A percentile compares a stretch with the other conserved stretches of the same genome.
phyloP scores from a whole-genome alignment of 1,140 invertebrate genomes.

The Lethrus apterus region DNA sequence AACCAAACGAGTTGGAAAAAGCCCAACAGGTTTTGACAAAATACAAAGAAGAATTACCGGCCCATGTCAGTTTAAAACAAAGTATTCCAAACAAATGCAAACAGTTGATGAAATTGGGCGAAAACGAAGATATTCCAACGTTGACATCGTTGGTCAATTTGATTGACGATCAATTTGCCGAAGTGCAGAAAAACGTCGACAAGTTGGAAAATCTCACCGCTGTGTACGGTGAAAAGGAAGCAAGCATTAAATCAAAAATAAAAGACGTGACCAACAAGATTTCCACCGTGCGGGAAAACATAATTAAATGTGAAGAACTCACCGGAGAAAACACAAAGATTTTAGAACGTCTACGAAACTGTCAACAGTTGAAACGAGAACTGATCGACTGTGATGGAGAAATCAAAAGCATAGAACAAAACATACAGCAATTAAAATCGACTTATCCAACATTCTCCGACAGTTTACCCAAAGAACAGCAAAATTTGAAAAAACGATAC shows the following conservation, averaged over 20 bases:
- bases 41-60: constrained; percentile 79
- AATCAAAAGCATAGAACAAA: constrained; percentile 59
- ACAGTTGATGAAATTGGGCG: constrained; percentile 73
- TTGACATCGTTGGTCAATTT: constrained; percentile 61
- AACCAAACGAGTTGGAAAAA: constrained; percentile 70
- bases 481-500: constrained; percentile 67
- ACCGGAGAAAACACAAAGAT: constrained; percentile 81
- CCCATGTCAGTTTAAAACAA: constrained; percentile 65
- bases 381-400: constrained; percentile 56
- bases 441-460: constrained; percentile 74
- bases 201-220: constrained; percentile 66
- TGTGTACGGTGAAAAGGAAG: constrained; percentile 66
- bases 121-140: constrained; percentile 59
- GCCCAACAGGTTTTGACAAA: constrained; percentile 68
- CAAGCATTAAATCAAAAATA: constrained; percentile 59
- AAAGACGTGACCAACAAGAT: constrained; percentile 62
- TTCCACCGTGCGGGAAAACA: constrained; percentile 70
- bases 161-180: constrained; percentile 70
- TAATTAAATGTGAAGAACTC: constrained; percentile 87
- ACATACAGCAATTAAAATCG: constrained; percentile 62
- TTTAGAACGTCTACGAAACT: constrained; percentile 66
- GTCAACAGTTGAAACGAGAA: constrained; percentile 62
- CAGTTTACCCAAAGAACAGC: constrained; percentile 72
- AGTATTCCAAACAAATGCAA: constrained; percentile 71
- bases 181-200: constrained; percentile 63